phyloP scores from a whole-genome alignment of 2,113 vertebrate species.

The Oryctolagus cuniculus region mOryCun1.1 NC_091438.1:161275001-161275500 shows the following conservation, averaged over 20 bases:
- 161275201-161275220: neutral
- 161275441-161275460: neutral
- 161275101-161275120: neutral
- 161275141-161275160: too few species aligned
- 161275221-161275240: neutral
- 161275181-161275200: neutral
- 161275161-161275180: neutral
- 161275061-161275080: neutral
- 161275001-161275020: neutral
- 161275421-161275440: too few species aligned
- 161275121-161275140: neutral
- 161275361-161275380: rapidly evolving
- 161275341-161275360: neutral
- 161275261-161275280: neutral
- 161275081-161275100: neutral
- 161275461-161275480: too few species aligned
- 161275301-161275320: neutral
- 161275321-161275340: neutral
- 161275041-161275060: too few species aligned
- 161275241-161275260: neutral
- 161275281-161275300: neutral
- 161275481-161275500: too few species aligned
- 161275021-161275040: neutral
- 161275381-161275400: neutral
- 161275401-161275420: neutral